Percentiles rank a stretch among this genome's conserved stretches.
Evolutionary conservation across 2,113 vertebrate genomes (phyloP).

Genomic region (Pseudopodoces humilis): DNA sequence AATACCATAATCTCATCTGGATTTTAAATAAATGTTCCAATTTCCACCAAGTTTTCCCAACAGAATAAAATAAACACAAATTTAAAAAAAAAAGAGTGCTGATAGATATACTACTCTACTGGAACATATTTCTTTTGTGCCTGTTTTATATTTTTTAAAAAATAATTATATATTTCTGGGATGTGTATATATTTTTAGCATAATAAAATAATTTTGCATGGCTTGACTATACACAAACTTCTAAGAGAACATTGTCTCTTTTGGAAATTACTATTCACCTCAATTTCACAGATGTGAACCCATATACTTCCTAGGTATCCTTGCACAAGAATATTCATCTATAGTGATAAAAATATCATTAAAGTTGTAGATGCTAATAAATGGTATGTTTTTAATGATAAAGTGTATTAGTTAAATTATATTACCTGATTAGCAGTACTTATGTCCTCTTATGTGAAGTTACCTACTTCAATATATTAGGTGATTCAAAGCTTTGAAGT

Average conservation of each 20-base stretch:
- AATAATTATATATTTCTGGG: neutral
- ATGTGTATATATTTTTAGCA: neutral
- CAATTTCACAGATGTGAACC: neutral
- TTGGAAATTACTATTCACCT: neutral
- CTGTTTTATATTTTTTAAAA: neutral
- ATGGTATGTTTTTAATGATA: neutral
- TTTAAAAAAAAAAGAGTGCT: accelerated
- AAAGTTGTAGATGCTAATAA: neutral
- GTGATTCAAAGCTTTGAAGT: neutral
- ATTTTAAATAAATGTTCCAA: neutral
- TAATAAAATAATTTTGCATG: neutral
- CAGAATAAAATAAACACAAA: neutral
- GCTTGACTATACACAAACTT: neutral
- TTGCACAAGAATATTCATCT: neutral
- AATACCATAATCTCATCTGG: neutral
- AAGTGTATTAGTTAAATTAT: neutral
- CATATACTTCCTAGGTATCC: neutral
- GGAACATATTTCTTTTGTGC: neutral
- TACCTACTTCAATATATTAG: neutral
- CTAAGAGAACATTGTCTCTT: neutral
- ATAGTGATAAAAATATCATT: neutral
- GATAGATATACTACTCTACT: neutral
- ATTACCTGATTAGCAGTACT: neutral
- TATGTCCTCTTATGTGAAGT: neutral
- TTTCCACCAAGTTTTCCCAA: neutral